These are phyloP conservation scores for Melangyna quadrimaculata DNA, from an alignment of 2,888 invertebrate species.

Conservation along the genomic window DNA sequence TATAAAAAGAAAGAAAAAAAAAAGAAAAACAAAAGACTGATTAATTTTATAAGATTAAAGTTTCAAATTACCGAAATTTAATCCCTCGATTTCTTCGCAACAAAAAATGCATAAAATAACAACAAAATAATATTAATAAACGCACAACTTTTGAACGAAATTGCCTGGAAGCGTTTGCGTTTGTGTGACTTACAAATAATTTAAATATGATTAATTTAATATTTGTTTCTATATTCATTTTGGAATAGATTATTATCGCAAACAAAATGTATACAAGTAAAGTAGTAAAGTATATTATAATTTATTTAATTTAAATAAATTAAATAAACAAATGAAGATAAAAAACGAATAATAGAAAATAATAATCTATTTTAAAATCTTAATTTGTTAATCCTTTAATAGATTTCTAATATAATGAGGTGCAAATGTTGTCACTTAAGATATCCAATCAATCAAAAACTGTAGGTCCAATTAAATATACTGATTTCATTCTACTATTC, in stretches of 20 bases:
- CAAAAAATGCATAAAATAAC: background rate
- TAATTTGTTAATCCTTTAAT: constrained; percentile 4
- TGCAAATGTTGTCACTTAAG: constrained; percentile 58
- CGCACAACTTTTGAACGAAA: background rate
- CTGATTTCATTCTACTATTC: background rate
- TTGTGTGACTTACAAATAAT: background rate
- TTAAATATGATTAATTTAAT: background rate
- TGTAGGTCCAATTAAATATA: background rate
- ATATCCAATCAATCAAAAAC: constrained; percentile 27
- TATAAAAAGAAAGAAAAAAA: too few relatives aligned
- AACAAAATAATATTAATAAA: background rate
- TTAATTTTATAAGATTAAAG: background rate
- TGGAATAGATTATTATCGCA: background rate
- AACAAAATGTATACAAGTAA: too few relatives aligned
- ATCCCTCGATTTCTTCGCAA: background rate
- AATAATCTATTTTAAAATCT: background rate
- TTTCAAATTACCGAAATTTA: background rate
- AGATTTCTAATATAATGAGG: constrained; percentile 46
- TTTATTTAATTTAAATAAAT: background rate
- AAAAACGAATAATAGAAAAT: background rate
- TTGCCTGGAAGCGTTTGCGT: background rate
- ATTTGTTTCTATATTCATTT: background rate
- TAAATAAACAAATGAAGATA: background rate
- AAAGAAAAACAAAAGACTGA: background rate
- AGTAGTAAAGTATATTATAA: background rate